Conservation (phyloP, 92 coral and sea anemone genomes). For the Siderastrea radians region DNA sequence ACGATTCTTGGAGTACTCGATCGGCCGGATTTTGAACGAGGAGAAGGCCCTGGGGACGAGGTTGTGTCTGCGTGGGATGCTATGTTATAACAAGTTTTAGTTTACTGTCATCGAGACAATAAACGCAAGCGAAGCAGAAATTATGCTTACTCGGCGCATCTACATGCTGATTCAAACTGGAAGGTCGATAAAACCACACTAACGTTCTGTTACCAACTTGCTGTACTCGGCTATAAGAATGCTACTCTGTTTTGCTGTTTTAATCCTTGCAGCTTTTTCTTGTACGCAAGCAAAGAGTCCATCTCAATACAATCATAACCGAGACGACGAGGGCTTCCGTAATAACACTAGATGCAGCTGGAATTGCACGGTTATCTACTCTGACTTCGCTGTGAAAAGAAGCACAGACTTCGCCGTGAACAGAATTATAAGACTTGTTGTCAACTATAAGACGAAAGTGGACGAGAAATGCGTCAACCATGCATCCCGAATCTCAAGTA, state of each 20-base stretch:
- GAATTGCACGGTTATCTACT: conserved; percentile 4
- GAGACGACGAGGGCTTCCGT: neutral
- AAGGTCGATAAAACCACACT: neutral
- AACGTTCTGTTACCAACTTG: neutral
- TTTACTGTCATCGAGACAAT: neutral
- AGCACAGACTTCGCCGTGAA: neutral
- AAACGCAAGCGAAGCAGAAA: neutral
- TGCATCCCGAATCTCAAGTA: neutral
- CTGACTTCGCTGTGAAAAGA: neutral
- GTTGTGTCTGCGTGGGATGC: too few species aligned
- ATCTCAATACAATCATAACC: neutral
- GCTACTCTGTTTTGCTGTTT: conserved; percentile 4
- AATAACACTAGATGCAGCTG: neutral
- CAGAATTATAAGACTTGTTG: neutral
- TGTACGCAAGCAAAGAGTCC: neutral
- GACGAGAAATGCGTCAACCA: conserved; percentile 7
- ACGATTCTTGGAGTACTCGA: too few species aligned
- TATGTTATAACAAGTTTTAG: too few species aligned
- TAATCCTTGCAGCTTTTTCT: neutral
- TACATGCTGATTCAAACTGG: neutral
- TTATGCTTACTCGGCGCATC: neutral
- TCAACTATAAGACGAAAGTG: conserved; percentile 2
- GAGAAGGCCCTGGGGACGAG: too few species aligned
- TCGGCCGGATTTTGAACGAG: too few species aligned
- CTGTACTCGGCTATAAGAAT: neutral